Conservation (phyloP, 2,888 invertebrate species). For the Lithosia quadra region DNA sequence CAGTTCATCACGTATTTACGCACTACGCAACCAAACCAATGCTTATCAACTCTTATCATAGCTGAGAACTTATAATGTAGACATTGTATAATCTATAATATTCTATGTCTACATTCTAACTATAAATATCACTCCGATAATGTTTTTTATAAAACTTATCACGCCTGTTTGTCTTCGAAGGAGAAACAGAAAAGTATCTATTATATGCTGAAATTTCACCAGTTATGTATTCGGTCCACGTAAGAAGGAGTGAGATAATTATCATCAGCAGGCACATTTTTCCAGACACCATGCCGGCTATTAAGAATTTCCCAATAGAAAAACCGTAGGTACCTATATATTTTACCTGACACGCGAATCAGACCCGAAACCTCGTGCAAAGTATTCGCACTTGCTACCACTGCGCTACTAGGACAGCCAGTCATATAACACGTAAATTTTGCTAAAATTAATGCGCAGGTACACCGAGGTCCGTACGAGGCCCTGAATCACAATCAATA, state of each 20-base stretch:
- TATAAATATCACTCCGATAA: not conserved
- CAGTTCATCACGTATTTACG: conserved; percentile 24
- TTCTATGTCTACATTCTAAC: not conserved
- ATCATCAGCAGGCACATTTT: too few relatives aligned
- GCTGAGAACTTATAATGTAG: conserved; percentile 25
- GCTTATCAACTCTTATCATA: conserved; percentile 31
- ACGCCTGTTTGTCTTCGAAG: not conserved
- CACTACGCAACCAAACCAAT: conserved; percentile 22
- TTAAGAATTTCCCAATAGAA: not conserved
- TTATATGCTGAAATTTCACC: too few relatives aligned
- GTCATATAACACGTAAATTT: conserved; percentile 9
- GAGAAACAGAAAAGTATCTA: not conserved
- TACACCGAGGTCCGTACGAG: not conserved
- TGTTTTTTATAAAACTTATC: not conserved
- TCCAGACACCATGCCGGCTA: too few relatives aligned
- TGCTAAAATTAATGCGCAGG: conserved; percentile 21
- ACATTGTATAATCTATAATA: conserved; percentile 17
- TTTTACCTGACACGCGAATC: not conserved
- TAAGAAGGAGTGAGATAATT: too few relatives aligned
- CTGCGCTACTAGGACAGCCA: not conserved
- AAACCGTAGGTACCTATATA: not conserved
- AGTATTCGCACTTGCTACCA: not conserved
- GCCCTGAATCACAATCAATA: conserved; percentile 34
- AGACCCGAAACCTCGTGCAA: not conserved
- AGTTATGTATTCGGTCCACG: too few relatives aligned